A percentile compares a stretch with the other conserved stretches of the same genome.
These are phyloP conservation scores for Nyleta sp. DNA, from an alignment of 2,888 invertebrate species.

Conservation along the genomic window DNA sequence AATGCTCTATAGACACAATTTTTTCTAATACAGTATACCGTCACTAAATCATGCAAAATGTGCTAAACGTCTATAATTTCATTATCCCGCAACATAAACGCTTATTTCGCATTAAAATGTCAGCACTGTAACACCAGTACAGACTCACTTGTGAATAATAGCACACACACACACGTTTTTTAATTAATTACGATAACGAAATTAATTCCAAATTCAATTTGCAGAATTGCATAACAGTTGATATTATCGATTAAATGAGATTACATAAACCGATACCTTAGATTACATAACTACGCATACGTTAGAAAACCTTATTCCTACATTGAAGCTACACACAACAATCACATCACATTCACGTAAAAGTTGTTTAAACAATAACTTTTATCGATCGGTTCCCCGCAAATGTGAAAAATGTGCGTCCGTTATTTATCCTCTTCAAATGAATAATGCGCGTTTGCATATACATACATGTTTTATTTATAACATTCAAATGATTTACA, in stretches of 20 bases:
- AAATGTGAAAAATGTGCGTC: neutral
- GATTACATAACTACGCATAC: slow-evolving; percentile 8
- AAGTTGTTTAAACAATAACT: too few relatives aligned
- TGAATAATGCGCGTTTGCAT: slow-evolving; percentile 5
- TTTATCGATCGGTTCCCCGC: too few relatives aligned
- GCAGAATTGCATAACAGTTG: slow-evolving; percentile 6
- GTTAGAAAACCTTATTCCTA: neutral
- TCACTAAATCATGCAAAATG: neutral
- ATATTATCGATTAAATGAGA: slow-evolving; percentile 35
- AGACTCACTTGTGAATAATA: slow-evolving; percentile 1
- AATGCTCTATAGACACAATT: neutral
- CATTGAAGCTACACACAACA: neutral
- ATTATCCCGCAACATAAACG: neutral
- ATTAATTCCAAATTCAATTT: slow-evolving; percentile 31
- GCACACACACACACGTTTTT: slow-evolving; percentile 1
- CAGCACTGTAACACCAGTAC: neutral
- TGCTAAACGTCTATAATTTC: slow-evolving; percentile 1
- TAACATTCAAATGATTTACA: slow-evolving; percentile 21
- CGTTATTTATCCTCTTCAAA: neutral
- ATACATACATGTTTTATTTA: slow-evolving; percentile 11
- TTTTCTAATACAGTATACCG: neutral
- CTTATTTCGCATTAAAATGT: slow-evolving; percentile 13
- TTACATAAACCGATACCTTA: slow-evolving; percentile 23
- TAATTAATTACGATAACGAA: slow-evolving; percentile 13
- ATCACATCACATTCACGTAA: too few relatives aligned